Evolutionary conservation across 2,113 vertebrate species (phyloP).

Genomic region (Oryzias javanicus): DNA sequence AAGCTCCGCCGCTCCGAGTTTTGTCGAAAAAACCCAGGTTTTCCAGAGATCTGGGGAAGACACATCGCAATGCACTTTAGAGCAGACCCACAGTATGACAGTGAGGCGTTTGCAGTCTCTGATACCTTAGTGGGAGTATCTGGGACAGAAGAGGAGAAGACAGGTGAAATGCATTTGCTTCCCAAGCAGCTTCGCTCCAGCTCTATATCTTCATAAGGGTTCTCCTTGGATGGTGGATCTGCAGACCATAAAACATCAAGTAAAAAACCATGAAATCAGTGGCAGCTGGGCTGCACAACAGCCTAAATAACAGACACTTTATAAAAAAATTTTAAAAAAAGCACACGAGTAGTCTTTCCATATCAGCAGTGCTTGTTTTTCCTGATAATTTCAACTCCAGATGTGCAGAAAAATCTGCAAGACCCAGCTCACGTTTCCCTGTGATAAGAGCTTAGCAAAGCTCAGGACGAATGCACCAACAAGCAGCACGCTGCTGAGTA

Average conservation of each 20-base stretch:
- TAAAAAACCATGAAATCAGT: conserved; percentile 6
- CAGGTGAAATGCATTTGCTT: conserved; percentile 85
- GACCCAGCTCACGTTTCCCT: conserved; percentile 42
- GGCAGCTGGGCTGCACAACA: conserved; percentile 23
- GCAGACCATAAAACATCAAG: conserved; percentile 23
- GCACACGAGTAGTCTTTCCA: conserved; percentile 38
- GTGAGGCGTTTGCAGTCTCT: not conserved
- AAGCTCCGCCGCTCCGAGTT: conserved; percentile 92
- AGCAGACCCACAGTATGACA: not conserved
- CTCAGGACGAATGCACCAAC: conserved; percentile 33
- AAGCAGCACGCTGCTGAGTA: conserved; percentile 20
- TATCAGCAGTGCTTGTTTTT: conserved; percentile 43
- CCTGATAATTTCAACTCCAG: conserved; percentile 52
- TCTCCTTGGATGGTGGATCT: conserved; percentile 95
- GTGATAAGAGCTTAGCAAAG: conserved; percentile 33
- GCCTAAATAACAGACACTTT: not conserved
- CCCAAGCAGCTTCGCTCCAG: conserved; percentile 86
- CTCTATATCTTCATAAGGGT: conserved; percentile 96
- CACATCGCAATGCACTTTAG: not conserved
- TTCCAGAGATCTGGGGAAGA: conserved; percentile 74
- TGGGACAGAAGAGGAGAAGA: conserved; percentile 81
- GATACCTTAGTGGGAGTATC: conserved; percentile 88
- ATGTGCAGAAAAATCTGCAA: conserved; percentile 51
- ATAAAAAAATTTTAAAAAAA: conserved; percentile 6
- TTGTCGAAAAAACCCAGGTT: conserved; percentile 89